Conservation (phyloP, 2,797 vertebrate genomes). For the Eleutherodactylus coqui region DNA sequence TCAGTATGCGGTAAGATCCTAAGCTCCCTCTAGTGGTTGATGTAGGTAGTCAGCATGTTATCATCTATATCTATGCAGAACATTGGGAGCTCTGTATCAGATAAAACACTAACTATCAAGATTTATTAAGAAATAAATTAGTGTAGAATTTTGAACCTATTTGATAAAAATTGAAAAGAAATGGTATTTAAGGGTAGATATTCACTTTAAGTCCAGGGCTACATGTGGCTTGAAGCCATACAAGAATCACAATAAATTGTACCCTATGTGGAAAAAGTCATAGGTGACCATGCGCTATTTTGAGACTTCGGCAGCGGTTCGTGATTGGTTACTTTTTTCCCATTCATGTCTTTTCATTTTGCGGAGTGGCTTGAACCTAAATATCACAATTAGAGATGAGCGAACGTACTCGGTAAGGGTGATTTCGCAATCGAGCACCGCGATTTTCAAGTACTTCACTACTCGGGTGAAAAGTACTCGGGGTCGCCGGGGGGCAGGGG, state of each 20-base stretch:
- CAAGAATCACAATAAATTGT: neutral
- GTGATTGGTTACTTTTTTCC: neutral
- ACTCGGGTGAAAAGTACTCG: too few relatives aligned
- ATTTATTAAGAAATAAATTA: neutral
- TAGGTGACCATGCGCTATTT: neutral
- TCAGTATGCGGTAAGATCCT: too few relatives aligned
- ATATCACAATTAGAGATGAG: neutral
- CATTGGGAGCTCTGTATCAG: too few relatives aligned
- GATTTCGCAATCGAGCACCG: too few relatives aligned
- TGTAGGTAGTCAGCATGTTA: too few relatives aligned
- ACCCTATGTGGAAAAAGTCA: neutral
- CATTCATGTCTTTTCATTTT: neutral
- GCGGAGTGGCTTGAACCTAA: neutral
- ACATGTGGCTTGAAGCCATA: neutral
- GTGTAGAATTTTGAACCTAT: neutral
- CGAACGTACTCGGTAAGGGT: too few relatives aligned
- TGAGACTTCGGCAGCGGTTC: neutral
- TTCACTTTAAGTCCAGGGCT: neutral
- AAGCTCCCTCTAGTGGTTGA: too few relatives aligned
- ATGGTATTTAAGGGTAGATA: neutral
- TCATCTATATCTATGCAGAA: too few relatives aligned
- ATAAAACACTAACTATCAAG: too few relatives aligned
- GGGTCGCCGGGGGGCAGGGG: too few relatives aligned
- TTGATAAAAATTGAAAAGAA: neutral
- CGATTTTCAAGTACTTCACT: too few relatives aligned